phyloP scores from a whole-genome alignment of 2,797 vertebrate genomes.

The Silurus lanzhouensis region DNA sequence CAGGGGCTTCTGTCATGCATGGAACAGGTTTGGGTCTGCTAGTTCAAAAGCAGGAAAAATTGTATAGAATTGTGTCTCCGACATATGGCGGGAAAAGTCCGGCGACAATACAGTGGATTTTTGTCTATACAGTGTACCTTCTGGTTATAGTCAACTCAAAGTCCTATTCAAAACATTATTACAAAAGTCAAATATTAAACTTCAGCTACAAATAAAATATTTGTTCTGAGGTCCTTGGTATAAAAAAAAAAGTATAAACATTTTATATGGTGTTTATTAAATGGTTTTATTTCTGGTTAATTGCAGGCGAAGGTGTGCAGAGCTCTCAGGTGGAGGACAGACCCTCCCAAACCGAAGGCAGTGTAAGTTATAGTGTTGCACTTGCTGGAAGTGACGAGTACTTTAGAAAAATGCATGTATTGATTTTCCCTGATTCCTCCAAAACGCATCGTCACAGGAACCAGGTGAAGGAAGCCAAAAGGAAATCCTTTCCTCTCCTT shows the following conservation, averaged over 20 bases:
- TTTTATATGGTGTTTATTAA: neutral
- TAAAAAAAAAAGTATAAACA: too few relatives aligned
- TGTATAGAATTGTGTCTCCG: too few relatives aligned
- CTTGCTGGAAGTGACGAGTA: too few relatives aligned
- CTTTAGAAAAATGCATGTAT: too few relatives aligned
- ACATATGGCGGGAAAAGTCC: too few relatives aligned
- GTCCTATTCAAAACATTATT: neutral
- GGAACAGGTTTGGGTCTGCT: too few relatives aligned
- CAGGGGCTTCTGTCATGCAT: too few relatives aligned
- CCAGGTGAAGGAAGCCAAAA: neutral
- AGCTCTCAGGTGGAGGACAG: constrained; percentile 19
- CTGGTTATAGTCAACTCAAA: neutral
- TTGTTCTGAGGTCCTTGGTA: neutral
- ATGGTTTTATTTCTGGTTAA: neutral
- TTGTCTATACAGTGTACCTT: neutral
- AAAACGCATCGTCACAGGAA: constrained; percentile 11
- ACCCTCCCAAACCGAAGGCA: constrained; percentile 29
- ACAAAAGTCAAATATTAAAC: neutral
- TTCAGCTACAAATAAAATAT: neutral
- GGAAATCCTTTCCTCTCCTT: constrained; percentile 34
- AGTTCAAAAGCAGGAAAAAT: too few relatives aligned
- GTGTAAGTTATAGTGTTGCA: constrained; percentile 33
- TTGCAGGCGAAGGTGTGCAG: constrained; percentile 35
- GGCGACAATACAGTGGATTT: too few relatives aligned
- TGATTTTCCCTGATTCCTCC: neutral